Percentiles rank a stretch among this genome's conserved stretches.
These are phyloP conservation scores for Pandion haliaetus DNA, from an alignment of 2,113 vertebrate species.

Conservation along the genomic window DNA sequence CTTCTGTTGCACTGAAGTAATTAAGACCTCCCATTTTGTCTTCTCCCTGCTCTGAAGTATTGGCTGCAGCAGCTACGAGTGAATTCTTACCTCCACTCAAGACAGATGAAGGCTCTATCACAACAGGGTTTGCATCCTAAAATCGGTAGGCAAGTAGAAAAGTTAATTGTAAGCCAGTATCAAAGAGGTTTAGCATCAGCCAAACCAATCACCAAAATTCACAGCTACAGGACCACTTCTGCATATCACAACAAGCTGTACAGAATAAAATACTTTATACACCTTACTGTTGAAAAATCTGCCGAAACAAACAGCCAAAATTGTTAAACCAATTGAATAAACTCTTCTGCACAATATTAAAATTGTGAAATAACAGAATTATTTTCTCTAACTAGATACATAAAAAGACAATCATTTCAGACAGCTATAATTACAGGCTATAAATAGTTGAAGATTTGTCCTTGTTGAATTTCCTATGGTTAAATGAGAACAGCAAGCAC, in stretches of 20 bases:
- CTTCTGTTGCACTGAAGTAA: conserved; percentile 81
- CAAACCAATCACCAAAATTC: background rate
- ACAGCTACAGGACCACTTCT: background rate
- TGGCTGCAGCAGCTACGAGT: conserved; percentile 63
- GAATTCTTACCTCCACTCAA: conserved; percentile 80
- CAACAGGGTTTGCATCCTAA: conserved; percentile 89
- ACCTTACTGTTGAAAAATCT: background rate
- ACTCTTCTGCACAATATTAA: background rate
- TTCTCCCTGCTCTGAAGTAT: conserved; percentile 75
- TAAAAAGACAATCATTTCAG: background rate
- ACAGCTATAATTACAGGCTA: background rate
- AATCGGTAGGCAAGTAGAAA: background rate
- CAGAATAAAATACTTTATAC: background rate
- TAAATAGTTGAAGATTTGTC: background rate
- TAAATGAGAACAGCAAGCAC: background rate
- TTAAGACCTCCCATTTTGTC: conserved; percentile 75
- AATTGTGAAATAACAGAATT: background rate
- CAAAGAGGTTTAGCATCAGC: background rate
- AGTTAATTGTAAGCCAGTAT: background rate
- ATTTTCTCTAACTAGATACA: background rate
- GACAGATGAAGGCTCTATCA: conserved; percentile 90
- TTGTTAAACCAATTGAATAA: background rate
- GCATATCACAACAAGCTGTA: background rate
- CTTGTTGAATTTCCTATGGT: background rate
- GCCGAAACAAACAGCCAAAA: background rate